phyloP scores from a whole-genome alignment of 2,888 invertebrate species.

The Caenorhabditis sp. region DNA sequence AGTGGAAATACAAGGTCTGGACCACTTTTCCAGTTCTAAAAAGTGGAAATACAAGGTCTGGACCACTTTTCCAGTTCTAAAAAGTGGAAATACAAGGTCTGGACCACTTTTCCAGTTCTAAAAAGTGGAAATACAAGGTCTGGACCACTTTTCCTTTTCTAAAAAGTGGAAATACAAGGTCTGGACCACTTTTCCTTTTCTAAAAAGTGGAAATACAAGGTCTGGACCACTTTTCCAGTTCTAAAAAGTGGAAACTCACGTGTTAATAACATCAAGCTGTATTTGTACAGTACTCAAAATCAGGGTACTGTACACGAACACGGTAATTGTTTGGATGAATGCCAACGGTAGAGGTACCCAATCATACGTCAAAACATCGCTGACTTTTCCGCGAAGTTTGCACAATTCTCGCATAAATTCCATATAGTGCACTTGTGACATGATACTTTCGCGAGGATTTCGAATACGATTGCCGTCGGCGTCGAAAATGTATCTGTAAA shows the following conservation, averaged over 20 bases:
- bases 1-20: no score
- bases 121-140: no score
- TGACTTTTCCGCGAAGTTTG: constrained; percentile 30
- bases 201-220: no score
- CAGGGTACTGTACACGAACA: constrained; percentile 36
- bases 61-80: no score
- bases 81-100: no score
- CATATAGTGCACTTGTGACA: constrained; percentile 30
- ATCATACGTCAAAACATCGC: constrained; percentile 47
- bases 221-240: no score
- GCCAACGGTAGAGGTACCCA: constrained; percentile 56
- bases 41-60: no score
- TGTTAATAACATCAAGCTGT: constrained; percentile 18
- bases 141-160: no score
- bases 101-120: no score
- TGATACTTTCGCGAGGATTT: constrained; percentile 21
- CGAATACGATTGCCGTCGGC: neutral
- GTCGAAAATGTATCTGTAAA: constrained; percentile 2
- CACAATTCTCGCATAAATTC: constrained; percentile 25
- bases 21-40: no score
- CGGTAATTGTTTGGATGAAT: constrained; percentile 23
- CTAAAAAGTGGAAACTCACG: constrained; percentile 8
- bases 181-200: no score
- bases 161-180: no score
- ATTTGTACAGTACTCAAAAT: constrained; percentile 24